Conservation (phyloP, 2,888 invertebrate genomes). For the Eupithecia insigniata region DNA sequence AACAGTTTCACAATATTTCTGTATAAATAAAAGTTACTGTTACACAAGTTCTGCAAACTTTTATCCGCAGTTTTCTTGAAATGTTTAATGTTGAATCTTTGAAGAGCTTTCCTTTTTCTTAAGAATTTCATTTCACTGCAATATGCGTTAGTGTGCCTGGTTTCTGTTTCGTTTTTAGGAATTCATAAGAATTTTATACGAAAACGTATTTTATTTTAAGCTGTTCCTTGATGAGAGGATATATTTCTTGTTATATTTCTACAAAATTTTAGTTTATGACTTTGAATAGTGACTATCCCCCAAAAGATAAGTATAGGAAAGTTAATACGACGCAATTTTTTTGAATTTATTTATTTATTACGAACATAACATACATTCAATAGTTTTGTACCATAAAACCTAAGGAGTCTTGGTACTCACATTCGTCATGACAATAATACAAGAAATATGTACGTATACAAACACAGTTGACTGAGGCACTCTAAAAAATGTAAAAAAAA, state of each 20-base stretch:
- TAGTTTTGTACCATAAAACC: no score
- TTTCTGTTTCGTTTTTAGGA: not conserved
- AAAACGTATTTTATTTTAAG: conserved; percentile 1
- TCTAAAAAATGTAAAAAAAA: no score
- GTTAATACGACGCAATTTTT: no score
- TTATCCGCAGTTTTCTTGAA: conserved; percentile 64
- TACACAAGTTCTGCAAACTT: conserved; percentile 57
- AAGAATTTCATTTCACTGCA: conserved; percentile 59
- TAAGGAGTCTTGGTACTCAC: no score
- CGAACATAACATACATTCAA: no score
- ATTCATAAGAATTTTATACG: conserved; percentile 7
- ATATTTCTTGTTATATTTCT: not conserved
- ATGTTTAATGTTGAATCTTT: conserved; percentile 76
- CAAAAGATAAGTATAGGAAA: no score
- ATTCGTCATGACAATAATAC: no score
- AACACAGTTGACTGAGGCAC: no score
- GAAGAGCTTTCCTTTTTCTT: conserved; percentile 52
- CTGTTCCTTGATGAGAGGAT: not conserved
- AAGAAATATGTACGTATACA: no score
- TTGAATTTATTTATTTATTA: no score
- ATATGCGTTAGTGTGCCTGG: conserved; percentile 6
- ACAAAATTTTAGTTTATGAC: not conserved
- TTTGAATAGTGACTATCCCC: no score
- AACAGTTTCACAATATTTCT: conserved; percentile 27
- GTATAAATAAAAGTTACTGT: conserved; percentile 42